These are phyloP conservation scores for Maniola hyperantus DNA, from an alignment of 2,888 invertebrate genomes.

Conservation along the genomic window DNA sequence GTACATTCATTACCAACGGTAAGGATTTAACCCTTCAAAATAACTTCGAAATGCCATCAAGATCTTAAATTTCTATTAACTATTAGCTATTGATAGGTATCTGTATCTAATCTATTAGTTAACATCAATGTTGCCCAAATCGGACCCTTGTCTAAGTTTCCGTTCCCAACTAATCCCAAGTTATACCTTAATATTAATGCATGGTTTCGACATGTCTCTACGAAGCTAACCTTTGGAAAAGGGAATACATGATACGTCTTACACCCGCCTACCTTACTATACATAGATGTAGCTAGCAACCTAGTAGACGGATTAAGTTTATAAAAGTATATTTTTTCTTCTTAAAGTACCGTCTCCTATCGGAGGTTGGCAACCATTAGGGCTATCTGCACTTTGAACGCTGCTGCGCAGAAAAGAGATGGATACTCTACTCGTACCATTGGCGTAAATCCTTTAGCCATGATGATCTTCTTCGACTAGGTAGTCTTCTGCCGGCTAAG, in stretches of 20 bases:
- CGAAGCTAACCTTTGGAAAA: constrained; percentile 7
- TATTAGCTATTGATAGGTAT: background rate
- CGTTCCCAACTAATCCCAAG: constrained; percentile 9
- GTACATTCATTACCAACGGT: background rate
- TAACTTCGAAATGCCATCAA: background rate
- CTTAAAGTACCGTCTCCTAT: too few species aligned
- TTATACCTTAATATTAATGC: constrained; percentile 14
- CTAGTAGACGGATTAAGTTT: background rate
- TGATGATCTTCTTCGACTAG: too few species aligned
- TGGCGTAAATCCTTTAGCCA: too few species aligned
- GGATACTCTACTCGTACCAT: too few species aligned
- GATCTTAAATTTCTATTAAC: background rate
- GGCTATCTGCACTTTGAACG: too few species aligned
- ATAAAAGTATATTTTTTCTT: too few species aligned
- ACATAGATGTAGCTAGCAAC: background rate
- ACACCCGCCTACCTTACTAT: background rate
- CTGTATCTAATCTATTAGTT: background rate
- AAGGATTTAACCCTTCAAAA: too few species aligned
- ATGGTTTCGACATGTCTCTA: constrained; percentile 13
- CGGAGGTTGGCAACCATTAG: too few species aligned
- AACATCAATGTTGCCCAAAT: background rate
- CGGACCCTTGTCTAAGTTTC: constrained; percentile 14
- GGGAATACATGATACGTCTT: constrained; percentile 8
- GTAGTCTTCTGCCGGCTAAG: too few species aligned
- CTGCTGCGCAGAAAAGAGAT: too few species aligned